Evolutionary conservation across 2,888 invertebrate genomes (phyloP).

Genomic region (Lumbricus terrestris): DNA sequence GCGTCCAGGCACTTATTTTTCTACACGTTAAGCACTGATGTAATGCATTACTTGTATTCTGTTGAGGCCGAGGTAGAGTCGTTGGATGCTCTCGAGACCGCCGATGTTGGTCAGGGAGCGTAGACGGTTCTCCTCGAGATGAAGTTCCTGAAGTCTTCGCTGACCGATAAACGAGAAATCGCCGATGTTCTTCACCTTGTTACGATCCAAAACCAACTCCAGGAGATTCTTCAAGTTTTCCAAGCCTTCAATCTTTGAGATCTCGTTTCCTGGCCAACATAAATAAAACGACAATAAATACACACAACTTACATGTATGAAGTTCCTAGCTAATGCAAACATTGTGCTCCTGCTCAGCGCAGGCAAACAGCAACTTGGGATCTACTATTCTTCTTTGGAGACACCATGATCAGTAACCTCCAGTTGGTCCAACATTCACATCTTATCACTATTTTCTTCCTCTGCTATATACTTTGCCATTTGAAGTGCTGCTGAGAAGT

Average conservation of each 20-base stretch:
- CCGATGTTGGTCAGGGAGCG: slow-evolving; percentile 50
- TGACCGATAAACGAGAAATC: slow-evolving; percentile 56
- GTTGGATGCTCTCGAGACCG: slow-evolving; percentile 52
- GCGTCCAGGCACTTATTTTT: no score
- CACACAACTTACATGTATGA: no score
- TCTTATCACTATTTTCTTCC: no score
- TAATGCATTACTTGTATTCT: slow-evolving; percentile 50
- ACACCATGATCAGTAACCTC: no score
- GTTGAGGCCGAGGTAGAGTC: slow-evolving; percentile 58
- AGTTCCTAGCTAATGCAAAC: background rate
- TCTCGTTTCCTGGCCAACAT: slow-evolving; percentile 53
- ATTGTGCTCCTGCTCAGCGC: no score
- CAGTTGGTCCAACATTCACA: no score
- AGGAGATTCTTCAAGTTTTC: slow-evolving; percentile 55
- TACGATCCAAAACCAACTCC: slow-evolving; percentile 58
- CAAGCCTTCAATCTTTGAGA: slow-evolving; percentile 55
- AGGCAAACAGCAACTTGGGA: background rate
- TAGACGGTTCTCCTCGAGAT: slow-evolving; percentile 59
- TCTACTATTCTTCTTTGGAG: no score
- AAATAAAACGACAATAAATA: background rate
- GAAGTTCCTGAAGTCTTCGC: slow-evolving; percentile 57
- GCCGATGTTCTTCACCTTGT: slow-evolving; percentile 55
- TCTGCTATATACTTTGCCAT: no score
- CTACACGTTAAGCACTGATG: no score
- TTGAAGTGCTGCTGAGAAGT: no score